These are phyloP conservation scores for Sebastes steindachneri DNA, from an alignment of 2,797 vertebrate species.

Conservation along the genomic window DNA sequence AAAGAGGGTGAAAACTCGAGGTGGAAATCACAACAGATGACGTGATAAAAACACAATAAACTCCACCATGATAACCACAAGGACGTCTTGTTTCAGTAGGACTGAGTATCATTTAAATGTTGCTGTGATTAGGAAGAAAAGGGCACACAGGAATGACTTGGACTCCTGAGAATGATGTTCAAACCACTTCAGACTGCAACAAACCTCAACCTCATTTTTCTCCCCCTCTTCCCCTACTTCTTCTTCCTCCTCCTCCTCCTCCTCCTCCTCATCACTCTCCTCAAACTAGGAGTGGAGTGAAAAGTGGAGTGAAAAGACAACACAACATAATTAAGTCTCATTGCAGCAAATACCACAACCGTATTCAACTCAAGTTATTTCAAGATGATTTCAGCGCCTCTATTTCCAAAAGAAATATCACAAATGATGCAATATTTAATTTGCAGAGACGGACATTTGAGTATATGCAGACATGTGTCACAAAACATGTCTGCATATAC, in stretches of 20 bases:
- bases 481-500: conserved; percentile 60
- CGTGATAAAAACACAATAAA: background rate
- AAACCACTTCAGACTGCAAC: conserved; percentile 48
- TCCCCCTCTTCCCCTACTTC: conserved; percentile 64
- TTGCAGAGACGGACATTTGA: background rate
- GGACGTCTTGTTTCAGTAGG: background rate
- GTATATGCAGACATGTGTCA: conserved; percentile 59
- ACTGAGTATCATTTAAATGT: background rate
- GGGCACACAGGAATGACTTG: background rate
- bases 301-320: conserved; percentile 44
- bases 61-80: conserved; percentile 9
- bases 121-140: background rate
- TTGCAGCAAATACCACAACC: background rate
- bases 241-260: conserved; percentile 39
- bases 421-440: background rate
- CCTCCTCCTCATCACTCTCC: conserved; percentile 77
- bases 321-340: background rate
- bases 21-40: conserved; percentile 35
- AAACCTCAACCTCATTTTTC: conserved; percentile 74
- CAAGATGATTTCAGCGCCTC: background rate
- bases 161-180: background rate
- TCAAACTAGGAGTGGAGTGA: conserved; percentile 61
- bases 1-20: background rate
- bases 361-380: background rate
- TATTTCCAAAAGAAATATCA: background rate